Evolutionary conservation across 2,888 invertebrate species (phyloP), one percentile per base, ranked within the genome.

Genomic region (Shargacucullia verbasci): DNA sequence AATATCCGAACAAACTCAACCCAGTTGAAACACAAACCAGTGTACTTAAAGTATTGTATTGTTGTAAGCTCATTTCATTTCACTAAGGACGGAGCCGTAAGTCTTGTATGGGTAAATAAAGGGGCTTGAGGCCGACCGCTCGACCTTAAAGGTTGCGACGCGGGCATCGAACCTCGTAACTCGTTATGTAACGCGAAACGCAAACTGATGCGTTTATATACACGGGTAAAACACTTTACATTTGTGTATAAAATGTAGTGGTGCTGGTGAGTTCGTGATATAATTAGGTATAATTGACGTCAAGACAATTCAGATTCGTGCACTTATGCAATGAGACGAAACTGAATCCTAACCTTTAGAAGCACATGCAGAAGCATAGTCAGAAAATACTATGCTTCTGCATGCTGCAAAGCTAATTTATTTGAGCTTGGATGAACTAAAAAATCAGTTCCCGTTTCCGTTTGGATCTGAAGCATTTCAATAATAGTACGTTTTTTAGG

Each of bases 101-200:
- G 74, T 68, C 78, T 73, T 76, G 81, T 75, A 79, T 73, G 85
- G 81, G 85, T 85, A 87, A 86, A 84, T 81, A 85, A 71, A 75
- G 73, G 78, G 82, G 80, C 83, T 84, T 74, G 84, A 85, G 88
- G 87, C 84, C 86, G 84, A 68, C 69, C 69, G 73, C 78, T 79
- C 90, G 91, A 91, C 91, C 91, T 91, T 90, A 82, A 91, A 91
- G 91, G 91, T 90, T 90, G 90, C 82, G 76, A 76, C 72, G 83
- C 84, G 91, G 90, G 66, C 90, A 83, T 81, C 89, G 88, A 90
- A 90, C 91, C 84, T 78, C 77, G 76, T 76, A 76, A 81, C 82
- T 84, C 73, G 84, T 89, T 88, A 87, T 87, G 86, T 88, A 88
- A 90, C 87, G 78, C 82, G 81, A 86, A 88, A 86, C 84, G 82